Percentiles rank a stretch among this genome's conserved stretches.
phyloP scores from a whole-genome alignment of 2,113 vertebrate species.

The Phaetusa simplex region DNA sequence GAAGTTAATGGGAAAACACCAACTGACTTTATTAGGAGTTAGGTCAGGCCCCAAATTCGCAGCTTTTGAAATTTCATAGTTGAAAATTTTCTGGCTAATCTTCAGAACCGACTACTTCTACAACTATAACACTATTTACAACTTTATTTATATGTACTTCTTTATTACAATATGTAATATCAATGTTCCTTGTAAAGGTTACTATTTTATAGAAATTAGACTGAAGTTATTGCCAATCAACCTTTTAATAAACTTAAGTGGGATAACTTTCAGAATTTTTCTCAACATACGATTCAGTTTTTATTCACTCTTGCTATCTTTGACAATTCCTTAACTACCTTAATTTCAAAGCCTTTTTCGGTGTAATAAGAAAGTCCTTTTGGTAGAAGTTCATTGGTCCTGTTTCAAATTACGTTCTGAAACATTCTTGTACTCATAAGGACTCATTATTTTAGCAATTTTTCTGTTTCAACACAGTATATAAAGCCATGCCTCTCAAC shows the following conservation, averaged over 20 bases:
- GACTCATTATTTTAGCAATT: constrained; percentile 51
- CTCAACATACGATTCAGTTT: constrained; percentile 10
- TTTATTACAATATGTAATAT: constrained; percentile 71
- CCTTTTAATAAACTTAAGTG: constrained; percentile 55
- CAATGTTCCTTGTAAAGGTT: constrained; percentile 66
- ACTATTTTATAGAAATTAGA: constrained; percentile 66
- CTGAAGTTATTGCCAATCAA: constrained; percentile 68
- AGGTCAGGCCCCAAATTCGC: background rate
- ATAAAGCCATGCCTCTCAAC: constrained; percentile 70
- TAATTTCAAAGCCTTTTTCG: constrained; percentile 48
- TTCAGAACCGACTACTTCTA: constrained; percentile 53
- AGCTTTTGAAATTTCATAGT: constrained; percentile 37
- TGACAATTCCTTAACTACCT: constrained; percentile 36
- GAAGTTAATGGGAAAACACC: constrained; percentile 39
- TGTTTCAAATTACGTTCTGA: constrained; percentile 54
- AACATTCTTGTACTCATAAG: constrained; percentile 48
- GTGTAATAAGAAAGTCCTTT: constrained; percentile 64
- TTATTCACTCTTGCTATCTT: constrained; percentile 9
- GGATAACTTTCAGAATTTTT: constrained; percentile 53
- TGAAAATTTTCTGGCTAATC: constrained; percentile 44
- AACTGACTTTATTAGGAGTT: constrained; percentile 42
- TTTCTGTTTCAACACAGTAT: constrained; percentile 67
- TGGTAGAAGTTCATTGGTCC: constrained; percentile 62
- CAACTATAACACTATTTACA: constrained; percentile 57
- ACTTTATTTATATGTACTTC: constrained; percentile 60